phyloP scores from a whole-genome alignment of 2,113 vertebrate genomes.

The Cyprinodon tularosa region DNA sequence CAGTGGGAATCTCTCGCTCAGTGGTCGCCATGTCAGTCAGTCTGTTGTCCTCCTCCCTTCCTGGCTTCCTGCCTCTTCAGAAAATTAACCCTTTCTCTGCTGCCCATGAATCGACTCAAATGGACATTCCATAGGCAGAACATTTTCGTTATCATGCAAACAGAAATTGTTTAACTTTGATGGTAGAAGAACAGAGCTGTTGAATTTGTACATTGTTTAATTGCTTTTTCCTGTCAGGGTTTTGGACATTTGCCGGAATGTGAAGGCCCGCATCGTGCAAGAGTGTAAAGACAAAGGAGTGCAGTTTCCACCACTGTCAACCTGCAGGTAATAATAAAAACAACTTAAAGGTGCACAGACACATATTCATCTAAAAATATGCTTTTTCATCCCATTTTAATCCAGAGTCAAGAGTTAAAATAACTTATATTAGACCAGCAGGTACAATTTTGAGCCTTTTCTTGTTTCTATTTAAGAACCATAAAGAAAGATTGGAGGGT shows the following conservation, averaged over 20 bases:
- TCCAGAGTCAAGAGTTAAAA: neutral
- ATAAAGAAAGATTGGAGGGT: too few species aligned
- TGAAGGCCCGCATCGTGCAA: conserved; percentile 90
- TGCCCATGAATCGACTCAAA: conserved; percentile 3
- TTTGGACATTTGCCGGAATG: conserved; percentile 95
- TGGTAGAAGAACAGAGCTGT: neutral
- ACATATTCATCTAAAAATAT: too few species aligned
- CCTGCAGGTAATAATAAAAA: conserved; percentile 87
- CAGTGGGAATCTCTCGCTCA: conserved; percentile 63
- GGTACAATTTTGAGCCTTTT: neutral
- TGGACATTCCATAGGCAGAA: neutral
- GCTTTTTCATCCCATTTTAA: neutral
- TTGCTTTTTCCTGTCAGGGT: conserved; percentile 79
- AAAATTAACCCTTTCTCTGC: conserved; percentile 8
- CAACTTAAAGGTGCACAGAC: neutral
- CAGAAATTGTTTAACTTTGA: neutral
- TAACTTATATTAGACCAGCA: neutral
- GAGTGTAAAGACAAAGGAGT: conserved; percentile 98
- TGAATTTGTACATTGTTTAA: neutral
- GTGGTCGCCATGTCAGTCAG: conserved; percentile 50
- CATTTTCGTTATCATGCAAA: conserved; percentile 1
- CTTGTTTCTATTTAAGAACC: too few species aligned
- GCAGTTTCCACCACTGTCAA: conserved; percentile 91
- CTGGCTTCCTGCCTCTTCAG: conserved; percentile 17
- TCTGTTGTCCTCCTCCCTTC: conserved; percentile 32